Evolutionary conservation across 2,888 invertebrate genomes (phyloP).

Genomic region (Acleris emargana): DNA sequence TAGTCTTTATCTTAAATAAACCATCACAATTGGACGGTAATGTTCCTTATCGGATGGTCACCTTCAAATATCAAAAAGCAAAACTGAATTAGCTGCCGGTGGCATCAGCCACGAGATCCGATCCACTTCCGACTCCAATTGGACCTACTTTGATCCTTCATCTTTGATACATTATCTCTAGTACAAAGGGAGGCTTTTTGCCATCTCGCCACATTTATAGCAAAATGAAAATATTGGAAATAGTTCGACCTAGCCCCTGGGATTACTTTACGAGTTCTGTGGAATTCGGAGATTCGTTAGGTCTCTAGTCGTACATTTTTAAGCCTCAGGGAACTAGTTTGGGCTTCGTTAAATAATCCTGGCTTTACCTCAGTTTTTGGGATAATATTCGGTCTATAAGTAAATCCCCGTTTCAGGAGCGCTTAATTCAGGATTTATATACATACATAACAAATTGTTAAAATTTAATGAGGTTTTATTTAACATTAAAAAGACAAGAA

Average conservation of each 20-base stretch:
- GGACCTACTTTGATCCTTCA: conserved; percentile 28
- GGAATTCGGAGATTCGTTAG: neutral
- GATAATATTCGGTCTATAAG: too few relatives aligned
- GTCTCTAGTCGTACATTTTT: neutral
- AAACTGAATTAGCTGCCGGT: conserved; percentile 27
- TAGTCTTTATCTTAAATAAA: too few relatives aligned
- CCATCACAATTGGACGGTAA: neutral
- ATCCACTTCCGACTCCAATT: conserved; percentile 19
- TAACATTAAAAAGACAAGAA: too few relatives aligned
- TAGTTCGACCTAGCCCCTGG: conserved; percentile 10
- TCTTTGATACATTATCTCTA: conserved; percentile 28
- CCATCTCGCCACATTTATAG: conserved; percentile 11
- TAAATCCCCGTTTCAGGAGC: too few relatives aligned
- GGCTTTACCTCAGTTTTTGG: neutral
- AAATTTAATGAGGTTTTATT: too few relatives aligned
- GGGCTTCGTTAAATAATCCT: neutral
- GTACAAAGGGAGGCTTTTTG: conserved; percentile 18
- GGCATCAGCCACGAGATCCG: conserved; percentile 18
- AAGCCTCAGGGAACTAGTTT: neutral
- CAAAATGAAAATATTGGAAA: conserved; percentile 11
- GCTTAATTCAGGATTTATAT: too few relatives aligned
- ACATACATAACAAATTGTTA: too few relatives aligned
- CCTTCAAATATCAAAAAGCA: conserved; percentile 23
- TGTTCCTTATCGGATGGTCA: too few relatives aligned
- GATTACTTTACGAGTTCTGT: conserved; percentile 10